Evolutionary conservation across 2,113 vertebrate species (phyloP).

Genomic region (Dermatemys mawii): DNA sequence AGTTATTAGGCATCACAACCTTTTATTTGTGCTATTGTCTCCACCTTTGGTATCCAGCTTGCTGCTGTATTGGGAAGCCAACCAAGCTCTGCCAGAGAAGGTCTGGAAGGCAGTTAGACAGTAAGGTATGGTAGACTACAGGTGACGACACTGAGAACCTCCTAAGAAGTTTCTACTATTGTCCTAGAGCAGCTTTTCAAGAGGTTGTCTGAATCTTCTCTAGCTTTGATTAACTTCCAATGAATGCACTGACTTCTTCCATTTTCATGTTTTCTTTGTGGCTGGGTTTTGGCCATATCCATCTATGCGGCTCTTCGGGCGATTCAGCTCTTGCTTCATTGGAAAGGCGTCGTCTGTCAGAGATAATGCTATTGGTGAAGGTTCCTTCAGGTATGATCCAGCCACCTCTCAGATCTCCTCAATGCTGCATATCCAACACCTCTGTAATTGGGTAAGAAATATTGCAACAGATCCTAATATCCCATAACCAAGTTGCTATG

Average conservation of each 20-base stretch:
- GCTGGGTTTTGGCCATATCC: neutral
- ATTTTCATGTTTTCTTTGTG: neutral
- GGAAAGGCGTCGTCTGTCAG: neutral
- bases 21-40: neutral
- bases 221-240: neutral
- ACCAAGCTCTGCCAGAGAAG: neutral
- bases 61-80: neutral
- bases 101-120: neutral
- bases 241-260: neutral
- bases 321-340: slow-evolving; percentile 37
- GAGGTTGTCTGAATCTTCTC: neutral
- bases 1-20: neutral
- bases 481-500: slow-evolving; percentile 23
- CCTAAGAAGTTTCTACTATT: neutral
- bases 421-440: neutral
- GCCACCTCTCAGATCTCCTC: neutral
- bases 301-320: neutral
- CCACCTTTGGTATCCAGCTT: neutral
- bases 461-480: slow-evolving; percentile 47
- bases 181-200: neutral
- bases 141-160: neutral
- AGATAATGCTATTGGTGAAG: neutral
- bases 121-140: neutral
- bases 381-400: slow-evolving; percentile 24
- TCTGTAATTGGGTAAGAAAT: slow-evolving; percentile 61